These are phyloP conservation scores for Botrylloides violaceus DNA, from an alignment of 23 tunicate genomes.

Conservation along the genomic window DNA sequence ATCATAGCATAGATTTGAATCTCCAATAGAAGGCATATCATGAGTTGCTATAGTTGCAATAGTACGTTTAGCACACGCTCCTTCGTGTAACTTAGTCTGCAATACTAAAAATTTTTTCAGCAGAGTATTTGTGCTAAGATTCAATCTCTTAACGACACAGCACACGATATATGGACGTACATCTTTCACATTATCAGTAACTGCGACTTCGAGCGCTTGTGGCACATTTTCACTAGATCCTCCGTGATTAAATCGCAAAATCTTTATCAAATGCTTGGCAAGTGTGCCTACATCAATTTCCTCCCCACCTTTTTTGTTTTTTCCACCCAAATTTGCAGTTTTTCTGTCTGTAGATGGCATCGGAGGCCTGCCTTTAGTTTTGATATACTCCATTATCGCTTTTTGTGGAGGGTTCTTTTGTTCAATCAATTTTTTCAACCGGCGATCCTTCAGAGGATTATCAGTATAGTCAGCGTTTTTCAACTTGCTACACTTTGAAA, in stretches of 20 bases:
- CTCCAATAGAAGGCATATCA: constrained; percentile 36
- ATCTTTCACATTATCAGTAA: constrained; percentile 49
- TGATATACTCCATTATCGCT: constrained; percentile 75
- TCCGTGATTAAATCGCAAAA: constrained; percentile 1
- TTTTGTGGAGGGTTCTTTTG: constrained; percentile 55
- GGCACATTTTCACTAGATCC: background rate
- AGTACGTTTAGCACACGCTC: constrained; percentile 64
- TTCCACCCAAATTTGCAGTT: background rate
- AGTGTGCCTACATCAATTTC: constrained; percentile 1
- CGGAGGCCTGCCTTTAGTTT: constrained; percentile 50
- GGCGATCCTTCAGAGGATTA: constrained; percentile 74
- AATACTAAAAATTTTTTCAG: constrained; percentile 52
- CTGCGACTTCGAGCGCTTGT: constrained; percentile 30
- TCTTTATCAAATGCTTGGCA: background rate
- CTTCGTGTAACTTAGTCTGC: constrained; percentile 73
- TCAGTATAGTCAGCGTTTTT: constrained; percentile 49
- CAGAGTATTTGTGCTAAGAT: constrained; percentile 23
- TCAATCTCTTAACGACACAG: constrained; percentile 46
- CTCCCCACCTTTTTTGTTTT: constrained; percentile 8
- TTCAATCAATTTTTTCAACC: constrained; percentile 74
- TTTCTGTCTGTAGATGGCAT: constrained; percentile 2
- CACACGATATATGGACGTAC: constrained; percentile 80
- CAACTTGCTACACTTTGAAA: constrained; percentile 52
- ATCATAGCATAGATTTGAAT: constrained; percentile 45
- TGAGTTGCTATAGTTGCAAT: constrained; percentile 88